Conservation (phyloP, 2,113 vertebrate genomes). For the Carettochelys insculpta region DNA sequence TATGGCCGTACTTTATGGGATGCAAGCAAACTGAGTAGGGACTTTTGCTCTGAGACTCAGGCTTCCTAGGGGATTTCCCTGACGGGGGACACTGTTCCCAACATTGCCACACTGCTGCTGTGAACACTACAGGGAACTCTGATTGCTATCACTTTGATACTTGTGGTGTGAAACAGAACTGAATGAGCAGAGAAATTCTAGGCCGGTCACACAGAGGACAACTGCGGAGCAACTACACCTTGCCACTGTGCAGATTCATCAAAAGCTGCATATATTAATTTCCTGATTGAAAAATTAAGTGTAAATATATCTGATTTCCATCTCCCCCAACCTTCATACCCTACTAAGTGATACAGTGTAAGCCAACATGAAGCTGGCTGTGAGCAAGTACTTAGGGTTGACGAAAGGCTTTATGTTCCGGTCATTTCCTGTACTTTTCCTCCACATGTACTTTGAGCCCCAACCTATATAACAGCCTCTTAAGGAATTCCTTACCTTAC, state of each 20-base stretch:
- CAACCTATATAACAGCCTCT: background rate
- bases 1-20: background rate
- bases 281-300: background rate
- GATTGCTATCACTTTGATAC: background rate
- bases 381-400: background rate
- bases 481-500: background rate
- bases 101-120: background rate
- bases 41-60: background rate
- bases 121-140: background rate
- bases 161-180: background rate
- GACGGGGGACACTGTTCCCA: background rate
- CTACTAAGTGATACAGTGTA: background rate
- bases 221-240: background rate
- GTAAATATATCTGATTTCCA: background rate
- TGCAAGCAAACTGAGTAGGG: background rate
- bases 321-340: background rate
- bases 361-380: background rate
- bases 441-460: background rate
- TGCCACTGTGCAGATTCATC: background rate
- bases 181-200: background rate
- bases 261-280: background rate
- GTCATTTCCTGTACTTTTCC: background rate
- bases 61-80: background rate
- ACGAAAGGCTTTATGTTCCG: background rate
- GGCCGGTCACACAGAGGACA: background rate